A percentile compares a stretch with the other conserved stretches of the same genome.
Conservation (phyloP, 2,888 invertebrate genomes). For the Ochlodes sylvanus region DNA sequence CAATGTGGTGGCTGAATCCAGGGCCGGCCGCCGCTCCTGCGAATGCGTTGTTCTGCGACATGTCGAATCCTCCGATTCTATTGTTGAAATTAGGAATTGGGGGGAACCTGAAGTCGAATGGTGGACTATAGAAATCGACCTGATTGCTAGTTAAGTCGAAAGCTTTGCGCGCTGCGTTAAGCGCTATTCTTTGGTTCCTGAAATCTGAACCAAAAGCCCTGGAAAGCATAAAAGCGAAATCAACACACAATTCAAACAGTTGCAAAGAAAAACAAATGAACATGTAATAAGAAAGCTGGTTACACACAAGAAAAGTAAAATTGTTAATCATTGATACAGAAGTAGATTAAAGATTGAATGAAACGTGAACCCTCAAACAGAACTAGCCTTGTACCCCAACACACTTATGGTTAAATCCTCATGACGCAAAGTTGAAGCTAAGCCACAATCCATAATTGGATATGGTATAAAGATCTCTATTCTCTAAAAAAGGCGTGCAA, state of each 20-base stretch:
- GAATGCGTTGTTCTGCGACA: constrained; percentile 66
- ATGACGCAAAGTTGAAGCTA: background rate
- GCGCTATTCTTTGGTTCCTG: constrained; percentile 66
- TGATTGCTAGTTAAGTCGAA: constrained; percentile 70
- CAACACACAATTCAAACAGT: constrained; percentile 28
- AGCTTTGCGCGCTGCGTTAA: constrained; percentile 71
- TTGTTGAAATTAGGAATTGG: constrained; percentile 44
- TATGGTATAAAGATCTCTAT: background rate
- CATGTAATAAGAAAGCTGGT: constrained; percentile 18
- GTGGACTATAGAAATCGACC: constrained; percentile 59
- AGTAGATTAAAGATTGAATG: constrained; percentile 12
- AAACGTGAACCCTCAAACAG: constrained; percentile 8
- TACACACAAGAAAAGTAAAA: constrained; percentile 37
- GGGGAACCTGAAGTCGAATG: constrained; percentile 61
- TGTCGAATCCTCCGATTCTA: constrained; percentile 42
- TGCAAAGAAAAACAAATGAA: background rate
- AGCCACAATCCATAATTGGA: background rate
- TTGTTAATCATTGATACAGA: constrained; percentile 32
- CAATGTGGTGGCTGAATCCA: constrained; percentile 83
- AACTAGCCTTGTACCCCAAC: background rate
- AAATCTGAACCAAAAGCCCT: constrained; percentile 67
- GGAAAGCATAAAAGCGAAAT: constrained; percentile 51
- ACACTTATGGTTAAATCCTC: background rate
- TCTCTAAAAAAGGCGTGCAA: too few relatives aligned
- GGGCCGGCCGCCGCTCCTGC: constrained; percentile 84